Evolutionary conservation across 2,113 vertebrate species (phyloP).

Genomic region (Porphyrio hochstetteri): DNA sequence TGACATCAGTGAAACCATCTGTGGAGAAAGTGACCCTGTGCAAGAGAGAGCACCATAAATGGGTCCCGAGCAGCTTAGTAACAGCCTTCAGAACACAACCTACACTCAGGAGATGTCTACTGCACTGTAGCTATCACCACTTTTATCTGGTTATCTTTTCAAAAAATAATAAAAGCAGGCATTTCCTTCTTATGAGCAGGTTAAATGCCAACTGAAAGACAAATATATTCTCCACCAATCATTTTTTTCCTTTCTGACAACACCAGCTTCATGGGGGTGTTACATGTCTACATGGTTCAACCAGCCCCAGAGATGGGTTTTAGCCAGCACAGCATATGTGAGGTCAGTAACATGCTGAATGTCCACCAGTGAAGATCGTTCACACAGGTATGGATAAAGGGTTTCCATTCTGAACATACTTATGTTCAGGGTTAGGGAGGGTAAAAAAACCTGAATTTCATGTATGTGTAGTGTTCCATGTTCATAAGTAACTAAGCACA

Average conservation of each 20-base stretch:
- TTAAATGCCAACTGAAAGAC: conserved; percentile 1
- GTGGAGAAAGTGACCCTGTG: neutral
- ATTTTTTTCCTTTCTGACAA: neutral
- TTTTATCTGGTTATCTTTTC: neutral
- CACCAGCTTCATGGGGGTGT: neutral
- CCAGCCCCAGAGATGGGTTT: neutral
- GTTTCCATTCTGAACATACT: neutral
- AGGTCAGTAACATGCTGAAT: neutral
- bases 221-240: neutral
- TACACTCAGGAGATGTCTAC: neutral
- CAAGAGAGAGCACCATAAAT: neutral
- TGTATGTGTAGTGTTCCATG: neutral
- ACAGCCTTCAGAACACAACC: neutral
- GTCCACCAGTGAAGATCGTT: rapidly evolving
- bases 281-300: neutral
- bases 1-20: neutral
- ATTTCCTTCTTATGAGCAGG: neutral
- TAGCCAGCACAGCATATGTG: neutral
- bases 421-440: neutral
- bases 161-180: neutral
- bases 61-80: neutral
- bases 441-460: neutral
- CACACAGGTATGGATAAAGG: neutral
- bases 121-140: neutral
- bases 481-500: neutral